Base-by-base conservation (phyloP, 2,797 vertebrate species). In the Apogon talboti region DNA sequence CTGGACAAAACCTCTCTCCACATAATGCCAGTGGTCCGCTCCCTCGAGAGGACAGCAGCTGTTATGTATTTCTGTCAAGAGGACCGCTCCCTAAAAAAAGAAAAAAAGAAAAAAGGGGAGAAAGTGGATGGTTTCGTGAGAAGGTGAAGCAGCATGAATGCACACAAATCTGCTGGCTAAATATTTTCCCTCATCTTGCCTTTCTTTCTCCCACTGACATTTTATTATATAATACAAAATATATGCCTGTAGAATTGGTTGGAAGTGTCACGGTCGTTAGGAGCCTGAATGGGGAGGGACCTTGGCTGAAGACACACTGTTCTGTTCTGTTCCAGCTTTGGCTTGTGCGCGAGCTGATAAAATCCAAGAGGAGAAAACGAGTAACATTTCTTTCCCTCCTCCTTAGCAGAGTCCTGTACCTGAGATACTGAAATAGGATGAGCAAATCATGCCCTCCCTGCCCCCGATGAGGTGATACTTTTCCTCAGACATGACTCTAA, bases 11-110 rank as follows among this genome's bases (percentile, higher is more conserved):
- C 75, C 76, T 84, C 71, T 63, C 71, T 87, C 40, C 43, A 68
- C 71, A 66, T 81, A 71, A 78, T 64, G 83, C 83, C 80, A 82
- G 81, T 78, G 81, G 86, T 86, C 82, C 53, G 3, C 41, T 91
- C 92, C 83, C 89, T 15, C 37, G 86, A 86, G 86, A 90, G 76
- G 65, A 68, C 47, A 81, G 75, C 93, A 94, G 91, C 89, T 93
- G 92, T 87, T 92, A 70, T 73, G 62, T 79, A 66, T 87, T 81
- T 87, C 77, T 76, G 65, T 88, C 81, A 71, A 49, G 59, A 72
- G 65, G 51, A 37, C 74, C 69, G 21, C 19, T 44, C 11, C 13
- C 44, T 16, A 12, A n/a, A 66, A 14, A 65, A 52, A 54, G 68
- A 75, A 73, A 64, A 7, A 68, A 37, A 40, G 40, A 59, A 66